phyloP scores from a whole-genome alignment of 2,888 invertebrate species.

The Drosophila affinis region DNA sequence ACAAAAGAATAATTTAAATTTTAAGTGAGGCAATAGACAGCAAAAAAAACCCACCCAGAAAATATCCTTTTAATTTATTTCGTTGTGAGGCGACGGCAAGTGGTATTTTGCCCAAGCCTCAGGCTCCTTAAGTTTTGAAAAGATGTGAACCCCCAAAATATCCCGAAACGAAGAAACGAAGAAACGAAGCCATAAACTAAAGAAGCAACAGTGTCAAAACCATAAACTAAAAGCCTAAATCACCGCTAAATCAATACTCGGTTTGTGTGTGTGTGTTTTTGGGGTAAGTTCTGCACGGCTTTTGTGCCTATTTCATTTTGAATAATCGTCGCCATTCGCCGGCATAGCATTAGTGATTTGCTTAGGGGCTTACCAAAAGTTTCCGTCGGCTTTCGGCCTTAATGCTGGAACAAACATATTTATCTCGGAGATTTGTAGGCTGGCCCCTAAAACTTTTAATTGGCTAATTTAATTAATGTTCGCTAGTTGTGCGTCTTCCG shows the following conservation, averaged over 20 bases:
- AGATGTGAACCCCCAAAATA: slow-evolving; percentile 29
- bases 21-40: slow-evolving; percentile 5
- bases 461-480: slow-evolving; percentile 52
- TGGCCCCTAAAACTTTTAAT: slow-evolving; percentile 39
- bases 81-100: slow-evolving; percentile 21
- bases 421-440: slow-evolving; percentile 2
- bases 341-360: slow-evolving; percentile 9
- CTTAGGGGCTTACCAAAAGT: slow-evolving; percentile 16
- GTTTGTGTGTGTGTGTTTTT: slow-evolving; percentile 18
- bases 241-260: slow-evolving; percentile 44
- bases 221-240: slow-evolving; percentile 36
- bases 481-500: slow-evolving; percentile 9
- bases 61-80: not conserved
- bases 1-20: slow-evolving; percentile 10
- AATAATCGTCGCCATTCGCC: slow-evolving; percentile 7
- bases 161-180: not conserved
- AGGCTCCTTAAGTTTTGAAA: not conserved
- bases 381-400: slow-evolving; percentile 30
- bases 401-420: slow-evolving; percentile 27
- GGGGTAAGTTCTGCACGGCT: slow-evolving; percentile 52
- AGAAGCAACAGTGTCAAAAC: slow-evolving; percentile 52
- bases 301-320: slow-evolving; percentile 11
- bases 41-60: not conserved
- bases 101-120: slow-evolving; percentile 11
- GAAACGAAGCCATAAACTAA: slow-evolving; percentile 16